phyloP scores from a whole-genome alignment of 2,797 vertebrate genomes.

The Taenioides sp. region DNA sequence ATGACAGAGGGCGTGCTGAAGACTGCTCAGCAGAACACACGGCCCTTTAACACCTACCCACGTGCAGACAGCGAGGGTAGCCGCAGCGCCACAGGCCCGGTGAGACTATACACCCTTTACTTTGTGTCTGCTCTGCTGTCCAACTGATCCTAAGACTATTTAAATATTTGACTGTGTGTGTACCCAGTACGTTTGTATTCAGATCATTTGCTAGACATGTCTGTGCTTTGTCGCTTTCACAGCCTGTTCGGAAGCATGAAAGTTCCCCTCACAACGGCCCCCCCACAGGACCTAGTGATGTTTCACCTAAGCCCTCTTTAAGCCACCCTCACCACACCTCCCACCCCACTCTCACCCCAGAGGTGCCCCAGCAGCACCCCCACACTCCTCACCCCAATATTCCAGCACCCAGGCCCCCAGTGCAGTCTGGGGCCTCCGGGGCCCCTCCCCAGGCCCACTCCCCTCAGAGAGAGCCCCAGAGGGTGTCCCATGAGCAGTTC shows the following conservation, averaged over 20 bases:
- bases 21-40: constrained; percentile 75
- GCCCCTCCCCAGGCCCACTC: constrained; percentile 75
- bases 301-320: constrained; percentile 56
- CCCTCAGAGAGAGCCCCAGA: constrained; percentile 87
- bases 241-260: constrained; percentile 71
- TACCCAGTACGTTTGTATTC: too few species aligned
- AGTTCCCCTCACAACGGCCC: constrained; percentile 81
- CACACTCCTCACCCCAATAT: constrained; percentile 65
- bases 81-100: constrained; percentile 82
- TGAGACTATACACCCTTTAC: constrained; percentile 33
- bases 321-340: constrained; percentile 75
- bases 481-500: constrained; percentile 97
- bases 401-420: constrained; percentile 61
- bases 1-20: constrained; percentile 79
- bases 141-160: too few species aligned
- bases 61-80: constrained; percentile 84
- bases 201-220: constrained; percentile 4
- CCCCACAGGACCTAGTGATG: constrained; percentile 38
- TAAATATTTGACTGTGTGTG: too few species aligned
- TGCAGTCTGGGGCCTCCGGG: constrained; percentile 31
- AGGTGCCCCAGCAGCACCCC: constrained; percentile 57
- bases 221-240: neutral
- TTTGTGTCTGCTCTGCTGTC: neutral
- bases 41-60: constrained; percentile 92
- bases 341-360: constrained; percentile 71